Conservation (phyloP, 2,113 vertebrate genomes). For the Mormoops blainvillei region DNA sequence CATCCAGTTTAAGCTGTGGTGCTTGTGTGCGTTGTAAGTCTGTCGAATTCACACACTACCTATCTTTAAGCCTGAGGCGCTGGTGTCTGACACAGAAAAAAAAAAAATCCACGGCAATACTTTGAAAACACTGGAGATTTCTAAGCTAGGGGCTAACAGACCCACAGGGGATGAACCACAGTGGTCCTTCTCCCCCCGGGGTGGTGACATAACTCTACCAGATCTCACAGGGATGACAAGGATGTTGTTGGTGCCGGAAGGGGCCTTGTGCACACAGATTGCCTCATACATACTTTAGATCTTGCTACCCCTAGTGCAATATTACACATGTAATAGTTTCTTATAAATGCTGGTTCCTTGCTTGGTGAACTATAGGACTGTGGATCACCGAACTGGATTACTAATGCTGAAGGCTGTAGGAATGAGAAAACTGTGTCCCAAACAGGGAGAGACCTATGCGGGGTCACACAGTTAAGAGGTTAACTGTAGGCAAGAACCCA, state of each 20-base stretch:
- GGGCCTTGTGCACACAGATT: no score
- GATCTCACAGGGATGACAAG: neutral
- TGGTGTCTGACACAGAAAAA: neutral
- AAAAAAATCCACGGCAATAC: neutral
- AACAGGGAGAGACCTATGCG: neutral
- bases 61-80: neutral
- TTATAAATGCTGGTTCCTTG: neutral
- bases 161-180: neutral
- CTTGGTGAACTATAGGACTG: neutral
- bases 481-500: neutral
- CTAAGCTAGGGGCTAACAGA: neutral
- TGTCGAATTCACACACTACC: neutral
- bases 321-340: neutral
- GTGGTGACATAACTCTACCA: neutral
- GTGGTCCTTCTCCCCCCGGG: neutral
- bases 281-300: neutral
- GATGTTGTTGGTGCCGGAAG: rapidly evolving
- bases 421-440: neutral
- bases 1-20: neutral
- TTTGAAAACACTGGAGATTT: neutral
- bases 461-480: neutral
- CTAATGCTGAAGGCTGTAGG: neutral
- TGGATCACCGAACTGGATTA: neutral
- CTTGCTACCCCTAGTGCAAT: neutral
- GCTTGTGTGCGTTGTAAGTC: neutral